Evolutionary conservation across 2,797 vertebrate genomes (phyloP), one percentile per base, ranked within the genome.

Genomic region (Ibycter americanus): DNA sequence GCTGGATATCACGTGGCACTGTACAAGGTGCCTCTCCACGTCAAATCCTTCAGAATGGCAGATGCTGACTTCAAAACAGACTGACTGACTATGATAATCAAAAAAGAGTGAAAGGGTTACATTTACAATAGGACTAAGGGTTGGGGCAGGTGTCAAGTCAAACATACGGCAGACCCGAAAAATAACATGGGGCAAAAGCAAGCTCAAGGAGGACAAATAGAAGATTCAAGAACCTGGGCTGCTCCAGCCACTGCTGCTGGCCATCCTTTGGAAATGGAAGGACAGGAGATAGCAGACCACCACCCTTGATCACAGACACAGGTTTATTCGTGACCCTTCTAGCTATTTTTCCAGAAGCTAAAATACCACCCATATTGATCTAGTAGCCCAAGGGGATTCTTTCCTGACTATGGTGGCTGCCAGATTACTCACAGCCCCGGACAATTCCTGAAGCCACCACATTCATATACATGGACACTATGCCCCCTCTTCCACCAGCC

Each of bases 21-120:
- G 36, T 16, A 62, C 19, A 10, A 56, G 8, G 8, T 8, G 15
- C 36, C 14, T 56, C 46, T 77, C n/a, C 34, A 8, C 0, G 0
- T 12, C 2, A 11, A 66, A 32, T 31, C 25, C 16, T 63, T 26
- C 40, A 44, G 49, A 59, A 56, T 16, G 70, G 36, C 47, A 78
- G 44, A 62, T 25, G 11, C 3, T 8, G 47, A n/a, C 38, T 73
- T 63, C 32, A 26, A 56, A 90, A 82, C 31, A 76, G 25, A 34
- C 4, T 52, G 42, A 62, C 0, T 42, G 26, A 68, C 19, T 31
- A 15, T 4, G 13, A 59, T 26, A 74, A 49, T 38, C 12, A 42
- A 89, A 56, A 58, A 67, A 63, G 23, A 66, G 55, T 34, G 8
- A 63, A 77, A 77, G 40, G 10, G 15, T 86, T 44, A 56, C 61